Percentiles rank a stretch among this genome's conserved stretches.
phyloP scores from a whole-genome alignment of 2,888 invertebrate genomes.

The Sisyra nigra region DNA sequence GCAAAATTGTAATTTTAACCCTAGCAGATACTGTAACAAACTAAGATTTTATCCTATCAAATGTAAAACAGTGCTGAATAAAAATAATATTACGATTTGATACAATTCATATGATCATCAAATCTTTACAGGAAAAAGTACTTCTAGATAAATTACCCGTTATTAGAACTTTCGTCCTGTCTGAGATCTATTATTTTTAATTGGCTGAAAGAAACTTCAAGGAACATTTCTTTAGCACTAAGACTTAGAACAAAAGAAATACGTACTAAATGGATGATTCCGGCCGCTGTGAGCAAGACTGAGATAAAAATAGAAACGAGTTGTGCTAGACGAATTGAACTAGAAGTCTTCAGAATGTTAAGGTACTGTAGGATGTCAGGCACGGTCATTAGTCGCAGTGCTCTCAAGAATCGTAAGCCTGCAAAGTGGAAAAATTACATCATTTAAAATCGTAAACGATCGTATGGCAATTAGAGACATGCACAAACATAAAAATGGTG shows the following conservation, averaged over 20 bases:
- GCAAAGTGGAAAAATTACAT: slow-evolving; percentile 19
- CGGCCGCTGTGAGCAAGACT: slow-evolving; percentile 98
- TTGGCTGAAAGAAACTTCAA: neutral
- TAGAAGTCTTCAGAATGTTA: slow-evolving; percentile 99
- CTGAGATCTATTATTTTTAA: too few relatives aligned
- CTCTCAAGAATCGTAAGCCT: slow-evolving; percentile 99
- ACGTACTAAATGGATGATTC: slow-evolving; percentile 98
- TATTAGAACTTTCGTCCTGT: too few relatives aligned
- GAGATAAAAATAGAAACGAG: slow-evolving; percentile 99
- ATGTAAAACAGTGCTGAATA: too few relatives aligned
- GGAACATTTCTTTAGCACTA: neutral
- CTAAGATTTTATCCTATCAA: too few relatives aligned
- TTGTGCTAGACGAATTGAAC: slow-evolving; percentile 99
- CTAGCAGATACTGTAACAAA: too few relatives aligned
- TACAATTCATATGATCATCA: too few relatives aligned
- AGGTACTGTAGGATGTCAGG: slow-evolving; percentile 99
- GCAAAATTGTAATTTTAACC: too few relatives aligned
- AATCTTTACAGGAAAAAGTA: too few relatives aligned
- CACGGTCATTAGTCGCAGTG: slow-evolving; percentile 99
- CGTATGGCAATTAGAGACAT: neutral
- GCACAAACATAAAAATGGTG: neutral
- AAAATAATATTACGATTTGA: too few relatives aligned
- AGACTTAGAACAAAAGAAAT: slow-evolving; percentile 2
- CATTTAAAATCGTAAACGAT: neutral
- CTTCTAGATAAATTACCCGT: too few relatives aligned